These are phyloP conservation scores for Notarius quadriscutis DNA, from an alignment of 2,113 vertebrate species.

Conservation along the genomic window DNA sequence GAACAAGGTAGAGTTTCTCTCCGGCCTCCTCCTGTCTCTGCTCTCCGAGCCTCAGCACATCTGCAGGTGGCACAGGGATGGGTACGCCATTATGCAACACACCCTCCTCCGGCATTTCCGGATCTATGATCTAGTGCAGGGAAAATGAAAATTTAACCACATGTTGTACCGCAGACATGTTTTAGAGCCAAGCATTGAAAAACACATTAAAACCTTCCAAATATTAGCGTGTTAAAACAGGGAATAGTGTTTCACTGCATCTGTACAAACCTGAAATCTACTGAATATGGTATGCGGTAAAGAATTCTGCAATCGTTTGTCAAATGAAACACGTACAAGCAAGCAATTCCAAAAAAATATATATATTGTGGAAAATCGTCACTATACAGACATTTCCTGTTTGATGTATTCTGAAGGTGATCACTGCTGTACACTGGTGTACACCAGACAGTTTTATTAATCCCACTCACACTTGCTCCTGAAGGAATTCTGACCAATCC, in stretches of 20 bases:
- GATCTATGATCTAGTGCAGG: slow-evolving; percentile 86
- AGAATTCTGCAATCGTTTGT: not conserved
- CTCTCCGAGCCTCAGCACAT: slow-evolving; percentile 89
- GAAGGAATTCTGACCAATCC: not conserved
- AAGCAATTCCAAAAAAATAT: not conserved
- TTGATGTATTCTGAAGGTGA: not conserved
- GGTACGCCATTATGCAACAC: slow-evolving; percentile 95
- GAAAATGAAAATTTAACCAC: not conserved
- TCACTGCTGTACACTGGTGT: not conserved
- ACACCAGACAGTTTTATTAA: not conserved
- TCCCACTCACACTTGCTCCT: not conserved
- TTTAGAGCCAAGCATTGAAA: not conserved
- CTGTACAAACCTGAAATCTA: not conserved
- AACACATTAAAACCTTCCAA: not conserved
- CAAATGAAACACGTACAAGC: not conserved
- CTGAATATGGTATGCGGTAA: not conserved
- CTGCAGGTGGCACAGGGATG: slow-evolving; percentile 92
- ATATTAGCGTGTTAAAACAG: not conserved
- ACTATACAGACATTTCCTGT: not conserved
- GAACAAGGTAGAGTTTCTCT: slow-evolving; percentile 93
- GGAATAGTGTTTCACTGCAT: not conserved
- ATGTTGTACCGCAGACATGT: not conserved
- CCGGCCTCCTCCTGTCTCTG: slow-evolving; percentile 86
- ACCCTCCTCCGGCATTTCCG: slow-evolving; percentile 94
- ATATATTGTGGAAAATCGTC: not conserved